Evolutionary conservation across 1,140 invertebrate species (phyloP).

Genomic region (Lasioglossum albipes): DNA sequence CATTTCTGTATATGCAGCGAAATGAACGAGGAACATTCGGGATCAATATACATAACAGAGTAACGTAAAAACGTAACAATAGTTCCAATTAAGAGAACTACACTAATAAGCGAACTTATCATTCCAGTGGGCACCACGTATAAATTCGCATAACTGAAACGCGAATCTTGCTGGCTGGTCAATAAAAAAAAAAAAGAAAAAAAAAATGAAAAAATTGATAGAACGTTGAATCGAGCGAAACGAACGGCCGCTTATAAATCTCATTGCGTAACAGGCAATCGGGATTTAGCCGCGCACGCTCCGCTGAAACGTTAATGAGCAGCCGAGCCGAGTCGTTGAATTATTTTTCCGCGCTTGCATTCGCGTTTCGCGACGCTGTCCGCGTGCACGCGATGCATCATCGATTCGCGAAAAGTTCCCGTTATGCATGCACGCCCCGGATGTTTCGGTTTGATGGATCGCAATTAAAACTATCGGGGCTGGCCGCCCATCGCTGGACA

Average conservation of each 20-base stretch:
- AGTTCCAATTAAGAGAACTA: too few relatives aligned
- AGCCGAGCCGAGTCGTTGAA: neutral
- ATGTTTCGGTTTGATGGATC: constrained; percentile 16
- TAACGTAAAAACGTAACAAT: too few relatives aligned
- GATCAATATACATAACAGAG: too few relatives aligned
- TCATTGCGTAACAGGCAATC: neutral
- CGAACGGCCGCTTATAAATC: constrained; percentile 1
- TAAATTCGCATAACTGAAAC: too few relatives aligned
- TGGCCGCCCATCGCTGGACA: neutral
- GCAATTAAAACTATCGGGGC: constrained; percentile 21
- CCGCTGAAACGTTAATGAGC: constrained; percentile 23
- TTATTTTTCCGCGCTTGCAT: constrained; percentile 15
- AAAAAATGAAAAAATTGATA: neutral
- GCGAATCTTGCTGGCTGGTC: too few relatives aligned
- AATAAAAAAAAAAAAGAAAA: too few relatives aligned
- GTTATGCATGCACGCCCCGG: neutral
- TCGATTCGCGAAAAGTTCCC: constrained; percentile 19
- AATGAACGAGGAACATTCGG: too few relatives aligned
- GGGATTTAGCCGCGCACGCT: neutral
- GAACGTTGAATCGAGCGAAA: neutral
- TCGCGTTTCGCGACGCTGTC: constrained; percentile 16
- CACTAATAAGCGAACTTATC: too few relatives aligned
- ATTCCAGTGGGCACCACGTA: too few relatives aligned
- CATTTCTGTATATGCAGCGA: too few relatives aligned
- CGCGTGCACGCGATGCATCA: constrained; percentile 12